Conservation (phyloP, 1,140 invertebrate species). For the Calosoma granatense region DNA sequence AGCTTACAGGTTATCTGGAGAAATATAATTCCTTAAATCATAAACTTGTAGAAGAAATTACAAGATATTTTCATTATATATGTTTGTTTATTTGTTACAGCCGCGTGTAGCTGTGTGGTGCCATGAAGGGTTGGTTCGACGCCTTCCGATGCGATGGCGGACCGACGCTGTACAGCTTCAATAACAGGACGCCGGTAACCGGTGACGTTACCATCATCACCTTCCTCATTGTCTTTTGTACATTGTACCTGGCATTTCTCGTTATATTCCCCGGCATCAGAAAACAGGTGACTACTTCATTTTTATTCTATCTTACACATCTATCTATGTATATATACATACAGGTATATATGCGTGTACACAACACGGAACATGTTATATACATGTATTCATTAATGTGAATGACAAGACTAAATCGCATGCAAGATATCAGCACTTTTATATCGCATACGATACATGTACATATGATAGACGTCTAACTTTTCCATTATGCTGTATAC, state of each 20-base stretch:
- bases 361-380: neutral
- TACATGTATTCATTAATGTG: neutral
- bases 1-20: too few species aligned
- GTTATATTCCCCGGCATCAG: constrained; percentile 90
- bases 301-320: constrained; percentile 3
- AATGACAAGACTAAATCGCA: neutral
- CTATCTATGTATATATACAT: too few species aligned
- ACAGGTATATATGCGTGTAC: neutral
- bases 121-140: constrained; percentile 87
- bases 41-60: too few species aligned
- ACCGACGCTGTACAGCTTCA: constrained; percentile 84
- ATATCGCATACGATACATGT: too few species aligned
- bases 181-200: constrained; percentile 85
- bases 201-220: constrained; percentile 80
- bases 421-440: too few species aligned
- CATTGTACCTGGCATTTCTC: constrained; percentile 83
- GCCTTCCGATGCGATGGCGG: constrained; percentile 87
- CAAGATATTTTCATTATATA: too few species aligned
- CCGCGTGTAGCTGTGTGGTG: constrained; percentile 12
- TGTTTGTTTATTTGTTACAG: constrained; percentile 16
- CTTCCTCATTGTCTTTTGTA: constrained; percentile 77
- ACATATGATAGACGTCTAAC: too few species aligned
- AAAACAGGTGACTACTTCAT: constrained; percentile 66
- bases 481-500: too few species aligned
- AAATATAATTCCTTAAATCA: too few species aligned